Evolutionary conservation across 2,888 invertebrate genomes (phyloP).

Genomic region (Eretmocerus hayati): DNA sequence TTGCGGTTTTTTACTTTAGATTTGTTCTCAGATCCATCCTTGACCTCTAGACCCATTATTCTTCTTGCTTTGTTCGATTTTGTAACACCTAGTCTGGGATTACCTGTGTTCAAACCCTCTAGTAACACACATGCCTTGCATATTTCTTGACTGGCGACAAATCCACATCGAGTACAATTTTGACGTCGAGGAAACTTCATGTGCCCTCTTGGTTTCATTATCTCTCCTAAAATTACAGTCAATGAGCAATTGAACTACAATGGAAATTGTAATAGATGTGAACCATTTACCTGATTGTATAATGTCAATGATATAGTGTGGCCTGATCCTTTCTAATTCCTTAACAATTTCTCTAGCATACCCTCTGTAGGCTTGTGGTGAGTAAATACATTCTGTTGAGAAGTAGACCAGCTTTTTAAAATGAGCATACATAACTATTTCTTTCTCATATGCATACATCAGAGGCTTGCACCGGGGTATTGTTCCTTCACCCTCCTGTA

Average conservation of each 20-base stretch:
- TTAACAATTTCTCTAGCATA: constrained; percentile 86
- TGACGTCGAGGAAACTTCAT: constrained; percentile 76
- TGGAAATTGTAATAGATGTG: background rate
- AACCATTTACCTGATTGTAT: constrained; percentile 69
- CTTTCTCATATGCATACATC: constrained; percentile 97
- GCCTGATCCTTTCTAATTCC: constrained; percentile 89
- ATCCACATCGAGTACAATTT: constrained; percentile 79
- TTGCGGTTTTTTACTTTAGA: constrained; percentile 1
- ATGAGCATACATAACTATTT: constrained; percentile 99
- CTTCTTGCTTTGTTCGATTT: constrained; percentile 70
- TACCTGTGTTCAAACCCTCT: constrained; percentile 89
- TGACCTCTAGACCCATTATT: constrained; percentile 25
- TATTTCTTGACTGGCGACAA: constrained; percentile 83
- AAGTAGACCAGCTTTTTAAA: constrained; percentile 94
- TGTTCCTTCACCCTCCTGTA: constrained; percentile 68
- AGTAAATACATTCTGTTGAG: constrained; percentile 97
- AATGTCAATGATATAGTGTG: constrained; percentile 87
- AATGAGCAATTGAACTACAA: background rate
- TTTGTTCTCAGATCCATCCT: constrained; percentile 21
- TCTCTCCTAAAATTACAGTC: constrained; percentile 74
- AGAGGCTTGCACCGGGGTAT: constrained; percentile 92
- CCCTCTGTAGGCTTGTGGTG: constrained; percentile 95
- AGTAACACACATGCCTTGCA: constrained; percentile 96
- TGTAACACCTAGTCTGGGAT: constrained; percentile 85
- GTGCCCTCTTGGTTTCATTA: constrained; percentile 72